These are phyloP conservation scores for Paratrypauchen microcephalus DNA, from an alignment of 2,797 vertebrate species.

Conservation along the genomic window DNA sequence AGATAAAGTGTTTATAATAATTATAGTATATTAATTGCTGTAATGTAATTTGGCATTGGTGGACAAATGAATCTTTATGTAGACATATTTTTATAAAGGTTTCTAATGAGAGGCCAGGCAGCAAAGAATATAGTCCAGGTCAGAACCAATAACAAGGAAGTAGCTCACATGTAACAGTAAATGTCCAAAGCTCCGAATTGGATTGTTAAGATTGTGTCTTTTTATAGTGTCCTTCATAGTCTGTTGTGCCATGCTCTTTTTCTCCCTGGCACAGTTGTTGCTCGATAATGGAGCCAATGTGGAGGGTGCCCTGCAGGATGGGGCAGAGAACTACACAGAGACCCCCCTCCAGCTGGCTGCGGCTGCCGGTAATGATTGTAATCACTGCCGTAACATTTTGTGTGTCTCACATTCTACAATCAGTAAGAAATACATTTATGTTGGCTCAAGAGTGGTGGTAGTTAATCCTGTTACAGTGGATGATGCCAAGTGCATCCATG, in stretches of 20 bases:
- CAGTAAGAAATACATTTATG: slow-evolving; percentile 1
- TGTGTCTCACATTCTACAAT: not conserved
- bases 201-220: slow-evolving; percentile 36
- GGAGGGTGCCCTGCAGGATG: slow-evolving; percentile 80
- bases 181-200: slow-evolving; percentile 30
- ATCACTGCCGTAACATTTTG: not conserved
- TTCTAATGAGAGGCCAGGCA: slow-evolving; percentile 3
- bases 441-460: not conserved
- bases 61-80: too few relatives aligned
- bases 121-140: slow-evolving; percentile 24
- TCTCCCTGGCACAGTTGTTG: slow-evolving; percentile 68
- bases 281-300: slow-evolving; percentile 79
- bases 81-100: not conserved
- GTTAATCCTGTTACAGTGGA: not conserved
- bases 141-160: slow-evolving; percentile 31
- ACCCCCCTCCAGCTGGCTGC: slow-evolving; percentile 83
- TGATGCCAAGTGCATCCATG: slow-evolving; percentile 5
- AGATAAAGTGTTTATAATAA: not conserved
- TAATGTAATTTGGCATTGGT: slow-evolving; percentile 31
- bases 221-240: not conserved
- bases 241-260: not conserved
- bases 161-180: slow-evolving; percentile 26
- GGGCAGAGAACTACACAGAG: slow-evolving; percentile 80
- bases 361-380: slow-evolving; percentile 73
- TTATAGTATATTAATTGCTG: slow-evolving; percentile 7